phyloP scores from a whole-genome alignment of 2,113 vertebrate genomes.

The Hippopotamus amphibius region DNA sequence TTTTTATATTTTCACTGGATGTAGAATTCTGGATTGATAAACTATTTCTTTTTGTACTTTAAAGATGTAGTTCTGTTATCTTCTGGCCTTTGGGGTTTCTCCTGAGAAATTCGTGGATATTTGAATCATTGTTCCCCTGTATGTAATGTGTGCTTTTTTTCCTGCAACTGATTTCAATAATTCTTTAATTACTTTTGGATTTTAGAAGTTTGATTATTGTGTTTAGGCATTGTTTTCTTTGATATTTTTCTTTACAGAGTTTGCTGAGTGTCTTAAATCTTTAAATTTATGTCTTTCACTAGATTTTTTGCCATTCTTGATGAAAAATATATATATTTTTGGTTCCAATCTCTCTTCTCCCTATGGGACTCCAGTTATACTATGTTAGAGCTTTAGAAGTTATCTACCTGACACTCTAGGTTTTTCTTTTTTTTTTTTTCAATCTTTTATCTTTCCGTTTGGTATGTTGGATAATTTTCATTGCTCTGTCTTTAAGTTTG shows the following conservation, averaged over 20 bases:
- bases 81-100: not conserved
- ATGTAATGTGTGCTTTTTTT: not conserved
- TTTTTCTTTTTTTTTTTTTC: not conserved
- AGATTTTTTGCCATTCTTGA: not conserved
- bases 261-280: not conserved
- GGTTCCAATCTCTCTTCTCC: not conserved
- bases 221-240: not conserved
- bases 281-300: not conserved
- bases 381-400: not conserved
- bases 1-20: constrained; percentile 5
- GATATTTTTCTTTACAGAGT: not conserved
- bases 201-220: not conserved
- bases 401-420: not conserved
- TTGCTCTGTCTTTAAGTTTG: not conserved
- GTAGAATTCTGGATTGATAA: not conserved
- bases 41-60: not conserved
- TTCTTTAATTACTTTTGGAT: not conserved
- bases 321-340: constrained; percentile 28
- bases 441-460: not conserved
- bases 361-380: not conserved
- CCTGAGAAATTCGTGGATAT: not conserved
- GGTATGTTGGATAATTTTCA: not conserved
- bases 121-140: not conserved
- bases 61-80: not conserved
- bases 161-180: not conserved